phyloP scores from a whole-genome alignment of 1,140 invertebrate species.

The Drosophila baimaii region DNA sequence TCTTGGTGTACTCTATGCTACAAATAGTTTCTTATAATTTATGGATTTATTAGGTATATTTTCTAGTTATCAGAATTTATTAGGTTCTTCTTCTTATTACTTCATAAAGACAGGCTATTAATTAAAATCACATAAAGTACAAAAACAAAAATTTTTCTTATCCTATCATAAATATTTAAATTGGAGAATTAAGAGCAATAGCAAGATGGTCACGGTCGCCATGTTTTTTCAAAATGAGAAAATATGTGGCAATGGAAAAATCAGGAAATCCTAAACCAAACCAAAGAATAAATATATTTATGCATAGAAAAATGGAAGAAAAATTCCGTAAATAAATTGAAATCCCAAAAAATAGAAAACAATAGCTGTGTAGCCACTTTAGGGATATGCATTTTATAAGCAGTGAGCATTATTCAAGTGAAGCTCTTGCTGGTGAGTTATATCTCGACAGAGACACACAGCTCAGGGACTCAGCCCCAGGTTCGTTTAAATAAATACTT shows the following conservation, averaged over 20 bases:
- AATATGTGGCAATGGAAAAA: too few species aligned
- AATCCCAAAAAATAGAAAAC: neutral
- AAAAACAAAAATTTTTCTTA: neutral
- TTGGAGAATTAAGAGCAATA: neutral
- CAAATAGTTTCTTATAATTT: too few species aligned
- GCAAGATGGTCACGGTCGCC: neutral
- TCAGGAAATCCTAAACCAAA: too few species aligned
- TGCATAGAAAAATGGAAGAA: neutral
- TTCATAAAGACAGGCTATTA: too few species aligned
- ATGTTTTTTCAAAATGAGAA: too few species aligned
- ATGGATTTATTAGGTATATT: too few species aligned
- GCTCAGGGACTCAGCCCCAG: neutral
- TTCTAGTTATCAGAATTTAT: too few species aligned
- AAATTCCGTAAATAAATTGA: too few species aligned
- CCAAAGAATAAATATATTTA: neutral
- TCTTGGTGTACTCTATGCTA: too few species aligned
- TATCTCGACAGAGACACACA: neutral
- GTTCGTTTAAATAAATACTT: conserved; percentile 10
- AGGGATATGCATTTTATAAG: neutral
- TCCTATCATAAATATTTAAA: neutral
- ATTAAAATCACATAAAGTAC: too few species aligned
- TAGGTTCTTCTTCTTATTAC: too few species aligned
- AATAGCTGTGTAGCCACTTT: neutral
- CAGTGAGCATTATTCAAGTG: neutral
- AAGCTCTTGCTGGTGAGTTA: conserved; percentile 2